Conservation (phyloP, 2,113 vertebrate species). For the Ginglymostoma cirratum region DNA sequence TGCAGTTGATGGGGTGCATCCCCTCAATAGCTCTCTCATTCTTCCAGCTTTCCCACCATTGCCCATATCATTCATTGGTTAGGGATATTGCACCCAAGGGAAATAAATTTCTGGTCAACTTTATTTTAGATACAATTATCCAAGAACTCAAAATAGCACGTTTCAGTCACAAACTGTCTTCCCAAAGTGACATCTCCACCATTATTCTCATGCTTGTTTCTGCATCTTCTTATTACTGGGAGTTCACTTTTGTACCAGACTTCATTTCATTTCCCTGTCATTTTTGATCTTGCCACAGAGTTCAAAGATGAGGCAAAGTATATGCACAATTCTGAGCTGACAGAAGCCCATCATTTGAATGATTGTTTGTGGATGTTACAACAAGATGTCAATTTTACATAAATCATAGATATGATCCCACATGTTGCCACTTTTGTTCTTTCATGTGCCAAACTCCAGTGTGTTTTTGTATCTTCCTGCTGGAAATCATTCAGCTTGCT, state of each 20-base stretch:
- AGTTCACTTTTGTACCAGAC: constrained; percentile 32
- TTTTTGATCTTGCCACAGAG: constrained; percentile 40
- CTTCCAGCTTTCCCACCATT: no score
- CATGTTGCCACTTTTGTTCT: constrained; percentile 22
- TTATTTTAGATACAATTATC: neutral
- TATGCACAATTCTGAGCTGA: constrained; percentile 33
- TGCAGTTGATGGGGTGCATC: no score
- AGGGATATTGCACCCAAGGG: neutral
- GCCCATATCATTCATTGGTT: no score
- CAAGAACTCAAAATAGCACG: neutral
- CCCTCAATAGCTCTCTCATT: no score
- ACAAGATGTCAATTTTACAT: constrained; percentile 38
- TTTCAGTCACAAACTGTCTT: neutral
- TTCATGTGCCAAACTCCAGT: constrained; percentile 7
- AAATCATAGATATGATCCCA: constrained; percentile 30
- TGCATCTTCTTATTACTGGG: constrained; percentile 37
- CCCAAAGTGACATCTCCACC: neutral
- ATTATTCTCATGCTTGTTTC: neutral
- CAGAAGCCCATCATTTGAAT: constrained; percentile 43
- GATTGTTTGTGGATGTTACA: constrained; percentile 43
- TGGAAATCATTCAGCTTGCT: constrained; percentile 18
- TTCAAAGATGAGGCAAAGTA: constrained; percentile 38
- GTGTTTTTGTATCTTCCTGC: neutral
- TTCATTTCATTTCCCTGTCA: constrained; percentile 42
- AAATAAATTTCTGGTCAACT: neutral